These are phyloP conservation scores for Illadopsis cleaveri DNA, from an alignment of 2,113 vertebrate species.

Conservation along the genomic window DNA sequence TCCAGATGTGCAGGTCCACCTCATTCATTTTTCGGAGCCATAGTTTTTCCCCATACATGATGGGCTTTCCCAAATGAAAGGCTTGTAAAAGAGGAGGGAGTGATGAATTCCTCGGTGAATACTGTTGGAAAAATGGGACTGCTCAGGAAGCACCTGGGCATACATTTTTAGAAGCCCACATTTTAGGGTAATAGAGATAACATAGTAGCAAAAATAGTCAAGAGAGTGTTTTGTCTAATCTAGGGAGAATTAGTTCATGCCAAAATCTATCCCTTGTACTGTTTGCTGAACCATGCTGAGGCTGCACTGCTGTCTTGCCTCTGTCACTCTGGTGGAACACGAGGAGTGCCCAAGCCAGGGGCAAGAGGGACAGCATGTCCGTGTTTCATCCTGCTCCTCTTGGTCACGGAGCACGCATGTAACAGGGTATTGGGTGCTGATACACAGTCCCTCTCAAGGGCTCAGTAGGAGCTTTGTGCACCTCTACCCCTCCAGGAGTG, in stretches of 20 bases:
- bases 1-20: background rate
- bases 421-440: background rate
- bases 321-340: rapidly evolving
- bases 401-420: rapidly evolving
- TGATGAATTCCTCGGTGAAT: background rate
- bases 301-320: background rate
- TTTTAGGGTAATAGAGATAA: background rate
- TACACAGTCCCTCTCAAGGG: background rate
- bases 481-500: background rate
- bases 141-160: rapidly evolving
- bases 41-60: background rate
- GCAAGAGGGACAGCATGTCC: background rate
- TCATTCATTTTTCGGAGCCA: background rate
- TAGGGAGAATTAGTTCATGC: background rate
- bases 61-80: background rate
- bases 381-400: background rate
- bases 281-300: background rate
- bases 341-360: rapidly evolving
- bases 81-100: background rate
- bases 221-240: background rate
- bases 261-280: background rate
- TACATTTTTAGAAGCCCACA: background rate
- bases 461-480: background rate
- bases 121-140: background rate
- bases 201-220: background rate